Conservation (phyloP, 1,140 invertebrate genomes). For the Onthophagus taurus region DNA sequence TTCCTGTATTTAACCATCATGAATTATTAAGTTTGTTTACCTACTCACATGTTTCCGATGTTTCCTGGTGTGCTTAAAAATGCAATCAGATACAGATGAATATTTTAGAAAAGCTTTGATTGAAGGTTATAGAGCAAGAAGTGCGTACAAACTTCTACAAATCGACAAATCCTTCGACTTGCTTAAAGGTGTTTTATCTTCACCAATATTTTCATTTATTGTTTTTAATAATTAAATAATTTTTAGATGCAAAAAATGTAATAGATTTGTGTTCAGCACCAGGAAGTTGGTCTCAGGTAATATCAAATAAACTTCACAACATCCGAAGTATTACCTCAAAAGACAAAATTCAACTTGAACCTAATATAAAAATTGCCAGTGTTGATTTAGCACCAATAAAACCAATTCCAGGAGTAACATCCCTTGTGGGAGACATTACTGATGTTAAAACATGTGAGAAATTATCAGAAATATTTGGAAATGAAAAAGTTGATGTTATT, state of each 20-base stretch:
- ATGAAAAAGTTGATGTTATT: conserved; percentile 4
- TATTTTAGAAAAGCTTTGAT: conserved; percentile 7
- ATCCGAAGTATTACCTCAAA: background rate
- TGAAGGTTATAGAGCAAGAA: conserved; percentile 5
- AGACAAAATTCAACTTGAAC: background rate
- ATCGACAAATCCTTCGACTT: conserved; percentile 5
- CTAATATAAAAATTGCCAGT: background rate
- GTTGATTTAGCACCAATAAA: conserved; percentile 6
- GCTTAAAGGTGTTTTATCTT: conserved; percentile 4
- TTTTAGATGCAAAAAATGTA: conserved; percentile 6
- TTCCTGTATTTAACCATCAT: too few species aligned
- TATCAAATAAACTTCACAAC: conserved; percentile 6
- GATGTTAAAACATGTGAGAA: background rate
- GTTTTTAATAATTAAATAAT: background rate
- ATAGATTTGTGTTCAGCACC: conserved; percentile 9
- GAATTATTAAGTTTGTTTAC: too few species aligned
- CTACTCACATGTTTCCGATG: too few species aligned
- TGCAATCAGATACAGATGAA: conserved; percentile 4
- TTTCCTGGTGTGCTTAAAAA: too few species aligned
- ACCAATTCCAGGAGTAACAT: conserved; percentile 5
- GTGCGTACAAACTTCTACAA: conserved; percentile 10
- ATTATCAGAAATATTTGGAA: background rate
- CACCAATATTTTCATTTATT: background rate
- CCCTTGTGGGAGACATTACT: conserved; percentile 1
- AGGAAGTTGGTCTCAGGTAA: conserved; percentile 8